Evolutionary conservation across 2,888 invertebrate genomes (phyloP), one percentile per base, ranked within the genome.

Genomic region (Diadegma fenestrale): DNA sequence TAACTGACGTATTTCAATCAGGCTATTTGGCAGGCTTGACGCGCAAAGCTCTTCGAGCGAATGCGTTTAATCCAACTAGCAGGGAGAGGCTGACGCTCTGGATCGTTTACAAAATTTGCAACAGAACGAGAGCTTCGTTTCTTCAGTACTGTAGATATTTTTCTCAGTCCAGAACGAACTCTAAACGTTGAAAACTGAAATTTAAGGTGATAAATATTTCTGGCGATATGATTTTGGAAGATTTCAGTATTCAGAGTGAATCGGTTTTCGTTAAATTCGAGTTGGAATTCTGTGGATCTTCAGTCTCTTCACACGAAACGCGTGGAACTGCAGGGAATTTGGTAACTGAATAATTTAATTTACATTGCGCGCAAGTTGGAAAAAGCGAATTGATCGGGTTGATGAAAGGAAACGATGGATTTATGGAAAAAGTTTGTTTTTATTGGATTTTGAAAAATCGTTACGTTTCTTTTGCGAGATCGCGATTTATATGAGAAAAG

Each of bases 41-140:
- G 3, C 61, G 3, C 61, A 48, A 10, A 37, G 26, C 37, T 48
- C 58, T 45, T 14, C 58, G 58, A 51, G 10, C 26, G 54, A 14
- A 22, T 10, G 68, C 68, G 43, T 68, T 45, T 66, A 37, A 17
- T 30, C 37, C 48, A 58, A 58, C 64, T 61, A 58, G 64, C 58
- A 41, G 37, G 7, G 61, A 37, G 63, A 48, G 77, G 48, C 64
- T 73, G 61, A 68, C 22, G 66, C 73, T 73, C 63, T 58, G 83
- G 68, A 85, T 85, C 81, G 68, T 78, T 85, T 81, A 78, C 81
- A 78, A 78, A 61, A 81, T 85, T 81, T 85, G 77, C 77, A 80
- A 73, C 77, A 80, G 61, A 81, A 84, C 63, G 68, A 61, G 68
- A 51, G 61, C 22, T 61, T 14, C 7, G 43, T 77, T 76, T 37